phyloP scores from a whole-genome alignment of 2,113 vertebrate genomes.

The Podiceps cristatus region DNA sequence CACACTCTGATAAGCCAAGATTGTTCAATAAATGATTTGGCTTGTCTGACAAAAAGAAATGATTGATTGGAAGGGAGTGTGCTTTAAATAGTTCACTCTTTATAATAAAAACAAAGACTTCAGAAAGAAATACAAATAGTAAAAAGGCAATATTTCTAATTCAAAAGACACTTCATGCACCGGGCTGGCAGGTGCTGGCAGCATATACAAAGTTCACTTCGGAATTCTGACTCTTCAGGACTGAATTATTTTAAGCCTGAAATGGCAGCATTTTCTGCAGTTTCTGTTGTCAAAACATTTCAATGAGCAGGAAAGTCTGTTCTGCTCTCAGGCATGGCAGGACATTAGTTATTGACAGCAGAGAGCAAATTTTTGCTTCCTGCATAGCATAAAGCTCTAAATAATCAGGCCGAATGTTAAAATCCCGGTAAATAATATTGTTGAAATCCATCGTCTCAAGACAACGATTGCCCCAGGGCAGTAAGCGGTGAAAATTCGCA shows the following conservation, averaged over 20 bases:
- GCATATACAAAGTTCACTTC: not conserved
- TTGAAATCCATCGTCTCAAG: not conserved
- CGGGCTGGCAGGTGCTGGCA: not conserved
- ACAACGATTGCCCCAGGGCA: not conserved
- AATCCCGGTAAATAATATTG: not conserved
- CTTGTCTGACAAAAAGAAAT: not conserved
- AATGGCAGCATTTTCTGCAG: not conserved
- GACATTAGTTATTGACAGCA: not conserved
- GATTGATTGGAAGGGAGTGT: not conserved
- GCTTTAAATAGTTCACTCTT: slow-evolving; percentile 5
- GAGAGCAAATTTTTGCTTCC: not conserved
- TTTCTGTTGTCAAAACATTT: not conserved
- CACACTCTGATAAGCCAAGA: slow-evolving; percentile 9
- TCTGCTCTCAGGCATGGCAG: not conserved
- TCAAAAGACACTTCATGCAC: not conserved
- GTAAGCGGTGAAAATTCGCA: rapidly evolving
- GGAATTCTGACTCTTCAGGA: not conserved
- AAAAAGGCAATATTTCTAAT: not conserved
- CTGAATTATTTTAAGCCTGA: not conserved
- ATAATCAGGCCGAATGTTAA: not conserved
- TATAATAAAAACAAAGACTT: not conserved
- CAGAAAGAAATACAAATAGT: not conserved
- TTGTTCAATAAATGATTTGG: not conserved
- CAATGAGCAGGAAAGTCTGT: not conserved
- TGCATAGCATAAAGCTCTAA: not conserved